These are phyloP conservation scores for Potorous gilbertii DNA, from an alignment of 2,797 vertebrate genomes.

Conservation along the genomic window DNA sequence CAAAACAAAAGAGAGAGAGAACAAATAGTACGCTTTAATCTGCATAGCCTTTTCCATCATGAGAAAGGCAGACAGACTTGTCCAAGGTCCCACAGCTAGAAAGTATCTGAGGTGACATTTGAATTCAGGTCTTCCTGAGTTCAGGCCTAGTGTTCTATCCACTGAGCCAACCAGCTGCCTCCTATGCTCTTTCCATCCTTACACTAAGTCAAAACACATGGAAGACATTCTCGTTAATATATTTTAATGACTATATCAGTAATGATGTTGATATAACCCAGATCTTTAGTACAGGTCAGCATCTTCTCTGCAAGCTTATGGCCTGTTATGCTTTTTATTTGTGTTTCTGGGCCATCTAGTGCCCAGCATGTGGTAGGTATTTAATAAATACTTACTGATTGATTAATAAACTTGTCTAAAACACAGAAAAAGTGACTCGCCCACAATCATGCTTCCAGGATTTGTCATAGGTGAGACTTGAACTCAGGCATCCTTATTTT, in stretches of 20 bases:
- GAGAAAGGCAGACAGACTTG: neutral
- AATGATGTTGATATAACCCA: neutral
- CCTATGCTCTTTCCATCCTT: neutral
- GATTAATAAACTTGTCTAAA: neutral
- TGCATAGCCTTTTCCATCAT: too few species aligned
- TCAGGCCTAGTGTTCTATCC: neutral
- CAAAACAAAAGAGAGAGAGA: too few species aligned
- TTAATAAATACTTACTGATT: neutral
- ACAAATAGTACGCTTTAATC: too few species aligned
- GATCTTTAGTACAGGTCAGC: neutral
- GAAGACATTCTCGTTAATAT: neutral
- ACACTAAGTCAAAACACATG: neutral
- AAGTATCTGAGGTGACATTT: neutral
- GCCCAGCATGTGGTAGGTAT: neutral
- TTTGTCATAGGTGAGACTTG: neutral
- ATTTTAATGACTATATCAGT: neutral
- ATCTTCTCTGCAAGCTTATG: neutral
- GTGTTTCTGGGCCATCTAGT: neutral
- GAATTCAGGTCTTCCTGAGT: neutral
- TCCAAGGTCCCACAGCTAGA: neutral
- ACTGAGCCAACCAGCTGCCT: neutral
- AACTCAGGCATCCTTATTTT: neutral
- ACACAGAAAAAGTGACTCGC: neutral
- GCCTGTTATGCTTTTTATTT: neutral
- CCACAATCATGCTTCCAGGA: neutral